Conservation (phyloP, 1,140 invertebrate genomes). For the Ceratosolen fusciceps region DNA sequence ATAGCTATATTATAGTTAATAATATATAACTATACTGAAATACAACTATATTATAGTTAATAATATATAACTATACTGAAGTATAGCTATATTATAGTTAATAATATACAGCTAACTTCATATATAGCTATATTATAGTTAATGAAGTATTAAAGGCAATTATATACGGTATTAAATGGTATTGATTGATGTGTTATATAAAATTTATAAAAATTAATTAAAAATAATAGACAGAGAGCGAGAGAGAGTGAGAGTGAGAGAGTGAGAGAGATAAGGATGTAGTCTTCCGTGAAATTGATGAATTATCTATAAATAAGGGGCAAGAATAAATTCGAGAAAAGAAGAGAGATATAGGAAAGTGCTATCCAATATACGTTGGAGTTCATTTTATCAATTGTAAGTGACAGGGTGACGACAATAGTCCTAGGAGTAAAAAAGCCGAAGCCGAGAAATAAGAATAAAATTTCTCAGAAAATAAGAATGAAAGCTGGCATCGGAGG, state of each 20-base stretch:
- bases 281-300: background rate
- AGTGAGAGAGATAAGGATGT: constrained; percentile 24
- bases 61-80: too few relatives aligned
- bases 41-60: too few relatives aligned
- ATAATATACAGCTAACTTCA: too few relatives aligned
- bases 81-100: too few relatives aligned
- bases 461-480: background rate
- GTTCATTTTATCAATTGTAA: constrained; percentile 38
- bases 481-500: background rate
- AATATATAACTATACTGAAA: too few relatives aligned
- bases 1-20: too few relatives aligned
- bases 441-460: constrained; percentile 11
- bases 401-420: background rate
- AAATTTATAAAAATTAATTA: too few relatives aligned
- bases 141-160: too few relatives aligned
- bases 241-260: background rate
- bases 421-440: constrained; percentile 12
- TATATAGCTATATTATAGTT: too few relatives aligned
- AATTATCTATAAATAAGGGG: constrained; percentile 1
- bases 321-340: background rate
- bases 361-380: background rate
- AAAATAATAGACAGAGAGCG: too few relatives aligned
- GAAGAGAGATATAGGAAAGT: background rate
- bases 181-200: too few relatives aligned
- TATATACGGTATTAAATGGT: too few relatives aligned